phyloP scores from a whole-genome alignment of 2,888 invertebrate species.

The Tachina grossa region DNA sequence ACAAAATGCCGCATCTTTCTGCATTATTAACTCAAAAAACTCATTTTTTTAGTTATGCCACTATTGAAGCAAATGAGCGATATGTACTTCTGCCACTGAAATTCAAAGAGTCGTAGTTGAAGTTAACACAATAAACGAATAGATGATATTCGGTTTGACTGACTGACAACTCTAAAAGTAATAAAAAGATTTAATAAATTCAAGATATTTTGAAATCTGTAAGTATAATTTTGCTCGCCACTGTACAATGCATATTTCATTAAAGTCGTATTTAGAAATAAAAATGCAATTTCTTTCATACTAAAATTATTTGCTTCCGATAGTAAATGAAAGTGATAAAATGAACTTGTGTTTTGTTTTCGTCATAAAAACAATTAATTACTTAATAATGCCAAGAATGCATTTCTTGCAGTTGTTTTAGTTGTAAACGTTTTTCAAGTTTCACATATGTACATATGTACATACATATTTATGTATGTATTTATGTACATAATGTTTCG shows the following conservation, averaged over 20 bases:
- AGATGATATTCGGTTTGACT: too few relatives aligned
- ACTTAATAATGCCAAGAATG: constrained; percentile 35
- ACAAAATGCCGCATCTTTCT: too few relatives aligned
- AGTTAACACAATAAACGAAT: too few relatives aligned
- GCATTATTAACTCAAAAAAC: too few relatives aligned
- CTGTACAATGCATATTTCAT: background rate
- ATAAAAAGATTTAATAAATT: too few relatives aligned
- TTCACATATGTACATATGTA: background rate
- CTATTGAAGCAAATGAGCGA: too few relatives aligned
- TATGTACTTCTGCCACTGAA: too few relatives aligned
- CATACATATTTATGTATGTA: background rate
- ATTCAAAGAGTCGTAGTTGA: too few relatives aligned
- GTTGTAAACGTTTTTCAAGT: background rate
- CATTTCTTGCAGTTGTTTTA: constrained; percentile 1
- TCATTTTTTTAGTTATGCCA: too few relatives aligned
- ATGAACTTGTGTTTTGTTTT: background rate
- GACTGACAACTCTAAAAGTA: too few relatives aligned
- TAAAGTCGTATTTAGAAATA: background rate
- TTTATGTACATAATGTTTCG: background rate
- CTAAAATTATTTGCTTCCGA: background rate
- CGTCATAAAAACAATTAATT: constrained; percentile 15
- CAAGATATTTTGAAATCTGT: too few relatives aligned
- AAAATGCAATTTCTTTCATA: background rate
- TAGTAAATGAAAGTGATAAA: background rate
- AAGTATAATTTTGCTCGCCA: too few relatives aligned